Evolutionary conservation across 2,888 invertebrate genomes (phyloP).

Genomic region (Fragum whitleyi): DNA sequence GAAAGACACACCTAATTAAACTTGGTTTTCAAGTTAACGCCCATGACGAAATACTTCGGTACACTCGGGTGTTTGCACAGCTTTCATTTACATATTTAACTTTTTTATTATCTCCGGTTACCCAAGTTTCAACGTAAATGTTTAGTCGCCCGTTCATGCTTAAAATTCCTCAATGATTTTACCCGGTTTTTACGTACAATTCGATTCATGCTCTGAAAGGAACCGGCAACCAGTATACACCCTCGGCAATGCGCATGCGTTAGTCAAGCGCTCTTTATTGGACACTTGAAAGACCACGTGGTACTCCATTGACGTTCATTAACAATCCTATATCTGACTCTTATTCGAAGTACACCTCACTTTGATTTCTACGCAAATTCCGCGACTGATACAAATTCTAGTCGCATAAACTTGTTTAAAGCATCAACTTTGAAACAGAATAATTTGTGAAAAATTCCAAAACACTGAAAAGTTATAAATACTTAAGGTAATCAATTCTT

Average conservation of each 20-base stretch:
- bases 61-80: neutral
- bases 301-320: slow-evolving; percentile 42
- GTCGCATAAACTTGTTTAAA: too few relatives aligned
- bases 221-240: neutral
- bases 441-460: too few relatives aligned
- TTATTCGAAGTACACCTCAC: neutral
- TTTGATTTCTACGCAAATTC: neutral
- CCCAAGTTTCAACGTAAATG: slow-evolving; percentile 26
- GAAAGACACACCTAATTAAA: neutral
- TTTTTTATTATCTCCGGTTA: slow-evolving; percentile 9
- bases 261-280: slow-evolving; percentile 22
- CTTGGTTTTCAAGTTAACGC: neutral
- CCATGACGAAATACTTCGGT: neutral
- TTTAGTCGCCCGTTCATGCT: slow-evolving; percentile 16
- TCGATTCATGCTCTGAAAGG: neutral
- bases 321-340: slow-evolving; percentile 37
- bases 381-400: too few relatives aligned
- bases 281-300: slow-evolving; percentile 41
- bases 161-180: neutral
- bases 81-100: neutral
- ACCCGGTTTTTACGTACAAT: neutral
- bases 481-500: neutral
- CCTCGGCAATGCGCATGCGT: neutral
- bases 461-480: neutral
- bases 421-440: too few relatives aligned